These are phyloP conservation scores for Aleiodes alternator DNA, from an alignment of 2,888 invertebrate species.

Conservation along the genomic window DNA sequence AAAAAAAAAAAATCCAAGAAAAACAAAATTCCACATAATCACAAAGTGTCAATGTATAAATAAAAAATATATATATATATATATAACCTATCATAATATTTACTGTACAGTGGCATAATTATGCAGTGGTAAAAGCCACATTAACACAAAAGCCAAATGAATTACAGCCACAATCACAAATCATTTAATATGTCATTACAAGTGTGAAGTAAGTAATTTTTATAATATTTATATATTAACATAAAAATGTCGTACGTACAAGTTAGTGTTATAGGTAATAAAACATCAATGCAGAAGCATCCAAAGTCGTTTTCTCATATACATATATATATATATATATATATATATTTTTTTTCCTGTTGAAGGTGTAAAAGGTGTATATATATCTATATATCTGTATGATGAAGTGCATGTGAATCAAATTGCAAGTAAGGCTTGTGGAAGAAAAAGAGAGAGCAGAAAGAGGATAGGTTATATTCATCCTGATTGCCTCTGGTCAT, in stretches of 20 bases:
- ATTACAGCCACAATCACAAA: not conserved
- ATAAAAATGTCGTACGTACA: slow-evolving; percentile 16
- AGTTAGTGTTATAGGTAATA: slow-evolving; percentile 13
- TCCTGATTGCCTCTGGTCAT: slow-evolving; percentile 34
- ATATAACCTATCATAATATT: not conserved
- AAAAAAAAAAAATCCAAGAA: not conserved
- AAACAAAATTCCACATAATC: not conserved
- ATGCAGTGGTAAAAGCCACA: not conserved
- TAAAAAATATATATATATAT: not conserved
- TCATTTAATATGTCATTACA: not conserved
- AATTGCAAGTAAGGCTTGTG: slow-evolving; percentile 1
- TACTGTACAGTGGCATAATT: slow-evolving; percentile 40
- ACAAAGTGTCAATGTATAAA: not conserved
- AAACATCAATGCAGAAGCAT: slow-evolving; percentile 24
- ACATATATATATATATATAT: too few relatives aligned
- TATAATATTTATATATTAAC: slow-evolving; percentile 3
- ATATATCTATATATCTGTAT: not conserved
- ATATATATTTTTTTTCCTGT: not conserved
- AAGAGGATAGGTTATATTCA: slow-evolving; percentile 14
- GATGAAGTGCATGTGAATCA: slow-evolving; percentile 26
- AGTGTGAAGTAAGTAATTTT: slow-evolving; percentile 4
- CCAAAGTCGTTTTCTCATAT: slow-evolving; percentile 5
- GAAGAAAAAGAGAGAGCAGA: slow-evolving; percentile 12
- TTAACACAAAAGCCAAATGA: not conserved
- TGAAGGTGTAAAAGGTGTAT: not conserved